Evolutionary conservation across 2,113 vertebrate genomes (phyloP).

Genomic region (Clarias macrocephalus): DNA sequence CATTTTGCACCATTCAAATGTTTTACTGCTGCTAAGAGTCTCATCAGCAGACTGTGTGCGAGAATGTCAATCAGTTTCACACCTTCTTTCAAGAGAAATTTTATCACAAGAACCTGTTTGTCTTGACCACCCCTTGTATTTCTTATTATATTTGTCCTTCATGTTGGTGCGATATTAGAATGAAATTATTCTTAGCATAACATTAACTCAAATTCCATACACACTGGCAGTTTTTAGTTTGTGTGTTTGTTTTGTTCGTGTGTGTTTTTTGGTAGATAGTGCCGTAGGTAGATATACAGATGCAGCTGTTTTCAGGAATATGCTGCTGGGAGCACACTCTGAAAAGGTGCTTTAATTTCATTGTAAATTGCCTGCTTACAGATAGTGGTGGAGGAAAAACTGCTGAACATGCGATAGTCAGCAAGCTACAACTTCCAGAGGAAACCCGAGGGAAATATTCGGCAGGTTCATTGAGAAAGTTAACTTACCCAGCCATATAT

Average conservation of each 20-base stretch:
- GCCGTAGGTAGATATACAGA: not conserved
- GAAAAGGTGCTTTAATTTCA: constrained; percentile 10
- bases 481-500: not conserved
- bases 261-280: not conserved
- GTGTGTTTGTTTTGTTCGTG: not conserved
- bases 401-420: constrained; percentile 25
- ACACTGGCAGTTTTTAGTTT: not conserved
- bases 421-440: constrained; percentile 15
- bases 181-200: not conserved
- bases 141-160: not conserved
- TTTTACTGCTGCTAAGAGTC: no score
- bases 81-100: no score
- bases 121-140: no score
- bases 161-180: not conserved
- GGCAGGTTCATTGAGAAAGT: not conserved
- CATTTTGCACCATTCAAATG: no score
- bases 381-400: not conserved
- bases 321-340: not conserved
- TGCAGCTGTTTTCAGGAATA: not conserved
- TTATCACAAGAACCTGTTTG: no score
- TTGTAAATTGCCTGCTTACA: constrained; percentile 16
- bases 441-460: not conserved
- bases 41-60: no score
- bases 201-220: not conserved
- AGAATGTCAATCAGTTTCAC: no score